Percentiles rank a stretch among this genome's conserved stretches.
Evolutionary conservation across 2,888 invertebrate genomes (phyloP).

Genomic region (Tridacna gigas): DNA sequence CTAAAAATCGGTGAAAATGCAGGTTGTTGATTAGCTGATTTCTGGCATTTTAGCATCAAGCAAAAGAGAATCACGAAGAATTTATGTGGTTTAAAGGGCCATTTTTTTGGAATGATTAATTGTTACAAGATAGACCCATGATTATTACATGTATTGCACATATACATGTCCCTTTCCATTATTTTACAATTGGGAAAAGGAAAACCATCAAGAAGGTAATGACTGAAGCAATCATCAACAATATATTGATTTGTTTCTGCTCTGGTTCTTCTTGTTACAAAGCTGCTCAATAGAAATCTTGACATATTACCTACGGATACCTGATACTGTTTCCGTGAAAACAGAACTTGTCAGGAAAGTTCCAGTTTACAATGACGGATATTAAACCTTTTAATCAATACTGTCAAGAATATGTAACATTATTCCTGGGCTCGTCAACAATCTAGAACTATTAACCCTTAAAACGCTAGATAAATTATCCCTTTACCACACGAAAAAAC

Average conservation of each 20-base stretch:
- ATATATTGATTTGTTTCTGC: neutral
- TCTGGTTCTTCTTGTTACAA: neutral
- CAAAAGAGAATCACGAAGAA: too few species aligned
- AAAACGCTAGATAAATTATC: too few species aligned
- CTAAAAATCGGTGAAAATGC: too few species aligned
- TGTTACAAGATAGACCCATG: too few species aligned
- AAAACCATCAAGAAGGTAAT: neutral
- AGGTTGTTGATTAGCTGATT: too few species aligned
- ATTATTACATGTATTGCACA: too few species aligned
- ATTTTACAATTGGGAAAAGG: too few species aligned
- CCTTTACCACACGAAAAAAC: too few species aligned
- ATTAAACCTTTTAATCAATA: neutral
- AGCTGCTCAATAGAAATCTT: neutral
- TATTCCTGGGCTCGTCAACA: constrained; percentile 5
- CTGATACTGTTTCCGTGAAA: constrained; percentile 25
- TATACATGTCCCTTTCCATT: too few species aligned
- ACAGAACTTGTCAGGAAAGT: constrained; percentile 20
- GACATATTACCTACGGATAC: constrained; percentile 1
- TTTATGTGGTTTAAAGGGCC: too few species aligned
- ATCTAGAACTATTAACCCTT: neutral
- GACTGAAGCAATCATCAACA: neutral
- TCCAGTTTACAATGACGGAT: neutral
- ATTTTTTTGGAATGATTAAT: too few species aligned
- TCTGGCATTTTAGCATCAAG: too few species aligned
- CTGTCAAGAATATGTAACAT: constrained; percentile 1